Percentiles rank a stretch among this genome's conserved stretches.
phyloP scores from a whole-genome alignment of 2,113 vertebrate genomes.

The Leiothrix lutea region DNA sequence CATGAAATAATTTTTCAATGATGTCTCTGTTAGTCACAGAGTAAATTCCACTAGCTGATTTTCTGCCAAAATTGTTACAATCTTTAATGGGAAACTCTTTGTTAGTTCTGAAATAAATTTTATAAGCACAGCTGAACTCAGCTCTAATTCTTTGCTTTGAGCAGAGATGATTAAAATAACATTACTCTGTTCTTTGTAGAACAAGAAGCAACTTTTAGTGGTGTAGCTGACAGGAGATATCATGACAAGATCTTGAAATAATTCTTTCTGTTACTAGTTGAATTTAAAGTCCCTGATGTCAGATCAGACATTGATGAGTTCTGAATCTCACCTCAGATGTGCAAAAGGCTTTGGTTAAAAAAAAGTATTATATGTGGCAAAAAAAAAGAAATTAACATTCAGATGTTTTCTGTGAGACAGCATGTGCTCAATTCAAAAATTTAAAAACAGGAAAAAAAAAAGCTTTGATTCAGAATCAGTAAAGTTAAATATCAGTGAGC shows the following conservation, averaged over 20 bases:
- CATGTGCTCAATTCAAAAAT: neutral
- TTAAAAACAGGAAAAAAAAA: neutral
- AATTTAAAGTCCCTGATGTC: constrained; percentile 7
- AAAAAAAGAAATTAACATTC: neutral
- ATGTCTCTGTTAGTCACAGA: neutral
- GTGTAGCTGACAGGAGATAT: neutral
- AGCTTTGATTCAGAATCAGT: neutral
- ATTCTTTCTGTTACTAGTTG: neutral
- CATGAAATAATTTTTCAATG: neutral
- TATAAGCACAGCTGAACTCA: neutral
- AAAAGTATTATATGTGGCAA: neutral
- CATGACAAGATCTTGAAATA: neutral
- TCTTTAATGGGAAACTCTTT: neutral
- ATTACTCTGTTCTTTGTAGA: neutral
- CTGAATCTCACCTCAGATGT: neutral
- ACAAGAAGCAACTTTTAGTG: neutral
- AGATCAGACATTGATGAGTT: neutral
- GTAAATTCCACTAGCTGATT: neutral
- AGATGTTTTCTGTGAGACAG: neutral
- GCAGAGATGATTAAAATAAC: neutral
- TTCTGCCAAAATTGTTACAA: neutral
- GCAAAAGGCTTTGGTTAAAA: neutral
- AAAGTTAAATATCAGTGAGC: neutral
- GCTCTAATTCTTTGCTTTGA: neutral
- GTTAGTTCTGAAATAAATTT: neutral